Base-by-base conservation (phyloP, 2,113 vertebrate species). In the Hystrix brachyura region DNA sequence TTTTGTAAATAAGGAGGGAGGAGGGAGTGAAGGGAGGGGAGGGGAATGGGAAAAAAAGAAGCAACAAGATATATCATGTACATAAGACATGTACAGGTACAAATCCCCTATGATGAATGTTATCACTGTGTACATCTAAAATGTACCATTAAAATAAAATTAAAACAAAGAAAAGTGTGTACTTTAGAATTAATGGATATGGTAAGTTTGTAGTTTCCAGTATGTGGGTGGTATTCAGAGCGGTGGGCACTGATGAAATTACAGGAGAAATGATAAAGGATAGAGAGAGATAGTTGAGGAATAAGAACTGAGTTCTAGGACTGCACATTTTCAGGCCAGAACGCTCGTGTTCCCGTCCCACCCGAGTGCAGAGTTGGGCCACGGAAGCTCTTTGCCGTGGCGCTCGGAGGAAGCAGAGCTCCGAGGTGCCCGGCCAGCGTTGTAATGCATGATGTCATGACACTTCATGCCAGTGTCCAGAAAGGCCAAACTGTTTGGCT, bases 401-500 rank as follows among this genome's bases (percentile, higher is more conserved):
- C 13, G 46, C 62, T 65, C n/a, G 15, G 23, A 87, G n/a, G 43
- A 23, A 3, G 43, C 48, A 3, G 65, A 19, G 27, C 21, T 81
- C 60, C 29, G 17, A 8, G 21, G 12, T 13, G 6, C 21, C 46
- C 13, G 25, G 17, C 23, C 15, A 17, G 25, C 9, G 0, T 2
- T 3, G 8, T 25, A 21, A 19, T 74, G 2, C 29, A 7, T 0
- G 13, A 1, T 2, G 0, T 43, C 18, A 11, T 6, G 5, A 11
- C 80, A 14, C 13, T 12, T 10, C 32, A 0, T 4, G 25, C n/a
- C 13, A 0, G 13, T 46, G 32, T n/a, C 57, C 51, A 62, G 88
- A 46, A 64, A 32, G 76, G 21, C 48, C n/a, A 23, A 48, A 43
- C 17, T 18, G 87, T 25, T 21, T 12, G 64, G 19, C 78, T 81